Base-by-base conservation (phyloP, 2,797 vertebrate species). In the Ceyx erithaca region DNA sequence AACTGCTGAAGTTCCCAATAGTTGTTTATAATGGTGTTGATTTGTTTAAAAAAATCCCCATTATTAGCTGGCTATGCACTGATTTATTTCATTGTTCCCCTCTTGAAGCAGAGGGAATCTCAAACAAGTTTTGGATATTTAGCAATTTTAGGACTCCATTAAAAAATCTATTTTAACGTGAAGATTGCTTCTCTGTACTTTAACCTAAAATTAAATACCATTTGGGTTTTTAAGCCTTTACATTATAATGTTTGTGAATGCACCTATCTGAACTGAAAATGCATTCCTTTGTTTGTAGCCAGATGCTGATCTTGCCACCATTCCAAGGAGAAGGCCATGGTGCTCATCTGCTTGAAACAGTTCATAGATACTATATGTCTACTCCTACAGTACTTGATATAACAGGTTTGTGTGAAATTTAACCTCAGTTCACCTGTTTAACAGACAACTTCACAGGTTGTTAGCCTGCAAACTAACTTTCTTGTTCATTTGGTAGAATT, bases 251-350 rank as follows among this genome's bases (percentile, higher is more conserved):
- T 73, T 90, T 80, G 25, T 28, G 70, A 81, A 87, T 90, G 68
- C 17, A 9, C 85, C 26, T 26, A 22, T 90, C 77, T 87, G 41
- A 97, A 92, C 80, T 92, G 89, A 88, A 94, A 94, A 88, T 52
- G 31, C 57, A 61, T 97, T 90, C 97, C 94, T 82, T 83, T 96
- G 91, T 94, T 73, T 97, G 64, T 97, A 99, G 99, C 97, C 99
- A 99, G 98, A 99, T 99, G 99, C 97, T 99, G 98, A 97, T 99
- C 97, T 97, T 99, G 95, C 99, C 99, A 95, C 98, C 99, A 13
- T 99, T 99, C 98, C 99, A 99, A 98, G 99, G 99, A 97, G 99
- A 99, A 97, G 99, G 99, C 85, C 99, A 99, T 55, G 99, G 99
- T 87, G 99, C 99, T 96, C 99, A 99, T 95, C 98, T 99, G 96